Evolutionary conservation across 1,140 invertebrate species (phyloP).

Genomic region (Drosophila ambigua): DNA sequence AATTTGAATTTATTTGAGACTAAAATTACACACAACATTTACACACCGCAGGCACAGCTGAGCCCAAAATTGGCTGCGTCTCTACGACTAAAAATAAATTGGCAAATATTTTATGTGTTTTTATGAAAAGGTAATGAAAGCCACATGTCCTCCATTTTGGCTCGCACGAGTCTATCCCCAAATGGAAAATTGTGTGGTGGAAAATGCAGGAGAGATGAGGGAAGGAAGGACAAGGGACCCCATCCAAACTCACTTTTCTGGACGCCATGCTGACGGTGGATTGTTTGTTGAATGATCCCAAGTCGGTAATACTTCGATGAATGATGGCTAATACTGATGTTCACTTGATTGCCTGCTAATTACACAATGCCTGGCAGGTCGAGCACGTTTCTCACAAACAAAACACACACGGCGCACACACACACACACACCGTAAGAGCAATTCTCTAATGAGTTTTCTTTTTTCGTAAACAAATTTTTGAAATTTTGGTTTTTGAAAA

Average conservation of each 20-base stretch:
- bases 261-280: conserved; percentile 52
- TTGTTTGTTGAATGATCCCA: conserved; percentile 38
- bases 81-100: conserved; percentile 69
- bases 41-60: conserved; percentile 36
- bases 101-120: conserved; percentile 65
- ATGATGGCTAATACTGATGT: conserved; percentile 51
- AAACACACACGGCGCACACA: conserved; percentile 28
- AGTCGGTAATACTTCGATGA: conserved; percentile 49
- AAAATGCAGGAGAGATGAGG: conserved; percentile 9
- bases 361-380: conserved; percentile 47
- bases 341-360: conserved; percentile 58
- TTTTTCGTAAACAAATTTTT: conserved; percentile 57
- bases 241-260: conserved; percentile 63
- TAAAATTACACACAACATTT: conserved; percentile 67
- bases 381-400: conserved; percentile 52
- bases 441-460: conserved; percentile 1
- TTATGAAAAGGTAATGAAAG: conserved; percentile 78
- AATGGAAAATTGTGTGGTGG: conserved; percentile 41
- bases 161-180: conserved; percentile 7
- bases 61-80: conserved; percentile 31
- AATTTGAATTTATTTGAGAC: conserved; percentile 79
- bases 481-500: conserved; percentile 31
- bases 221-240: conserved; percentile 2
- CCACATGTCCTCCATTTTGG: conserved; percentile 72
- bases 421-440: conserved; percentile 8